Evolutionary conservation across 2,797 vertebrate genomes (phyloP).

Genomic region (Brachyrhaphis roseni): DNA sequence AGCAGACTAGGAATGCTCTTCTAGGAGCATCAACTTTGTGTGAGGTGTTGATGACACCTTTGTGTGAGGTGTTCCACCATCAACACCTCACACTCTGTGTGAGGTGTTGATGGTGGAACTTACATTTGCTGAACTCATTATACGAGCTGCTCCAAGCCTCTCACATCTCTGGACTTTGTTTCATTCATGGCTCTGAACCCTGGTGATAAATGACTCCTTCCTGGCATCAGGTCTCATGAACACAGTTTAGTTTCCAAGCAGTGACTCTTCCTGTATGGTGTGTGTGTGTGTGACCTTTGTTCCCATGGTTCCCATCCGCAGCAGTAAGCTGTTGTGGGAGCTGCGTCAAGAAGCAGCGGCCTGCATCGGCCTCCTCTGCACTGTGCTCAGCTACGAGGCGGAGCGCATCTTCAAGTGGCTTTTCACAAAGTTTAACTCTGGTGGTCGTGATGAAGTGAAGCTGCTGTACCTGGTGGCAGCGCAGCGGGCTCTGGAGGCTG

Average conservation of each 20-base stretch:
- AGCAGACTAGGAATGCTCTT: too few relatives aligned
- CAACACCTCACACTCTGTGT: too few relatives aligned
- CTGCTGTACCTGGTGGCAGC: conserved; percentile 94
- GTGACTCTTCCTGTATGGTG: not conserved
- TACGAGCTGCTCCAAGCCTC: too few relatives aligned
- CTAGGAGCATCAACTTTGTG: too few relatives aligned
- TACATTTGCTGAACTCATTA: too few relatives aligned
- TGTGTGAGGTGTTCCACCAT: too few relatives aligned
- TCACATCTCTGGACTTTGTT: not conserved
- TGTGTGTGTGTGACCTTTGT: not conserved
- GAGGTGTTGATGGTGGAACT: too few relatives aligned
- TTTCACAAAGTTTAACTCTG: conserved; percentile 93
- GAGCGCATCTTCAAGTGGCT: conserved; percentile 99
- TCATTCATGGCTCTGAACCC: not conserved
- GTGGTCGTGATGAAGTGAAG: conserved; percentile 96
- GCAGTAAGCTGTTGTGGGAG: conserved; percentile 98
- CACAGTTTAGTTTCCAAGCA: not conserved
- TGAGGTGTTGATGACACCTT: too few relatives aligned
- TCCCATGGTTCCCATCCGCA: conserved; percentile 50
- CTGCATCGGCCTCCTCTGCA: conserved; percentile 95
- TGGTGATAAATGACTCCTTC: not conserved
- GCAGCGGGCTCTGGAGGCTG: conserved; percentile 93
- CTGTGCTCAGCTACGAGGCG: conserved; percentile 94
- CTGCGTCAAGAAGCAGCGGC: conserved; percentile 94
- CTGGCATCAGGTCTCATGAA: not conserved